Conservation (phyloP, 2,888 invertebrate species). For the Drosophila macrospina region DNA sequence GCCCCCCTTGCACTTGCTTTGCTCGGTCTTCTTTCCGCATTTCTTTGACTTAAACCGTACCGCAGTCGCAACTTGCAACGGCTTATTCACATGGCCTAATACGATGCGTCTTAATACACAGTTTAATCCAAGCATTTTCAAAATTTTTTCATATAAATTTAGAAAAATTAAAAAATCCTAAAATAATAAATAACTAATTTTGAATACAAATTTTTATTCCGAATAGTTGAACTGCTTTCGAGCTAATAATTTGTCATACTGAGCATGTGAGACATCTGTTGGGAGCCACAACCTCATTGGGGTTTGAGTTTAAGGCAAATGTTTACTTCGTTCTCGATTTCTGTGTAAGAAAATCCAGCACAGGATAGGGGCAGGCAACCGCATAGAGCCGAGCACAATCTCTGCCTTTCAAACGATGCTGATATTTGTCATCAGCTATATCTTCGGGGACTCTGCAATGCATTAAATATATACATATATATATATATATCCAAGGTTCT, state of each 20-base stretch:
- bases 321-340: constrained; percentile 36
- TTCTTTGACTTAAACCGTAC: constrained; percentile 45
- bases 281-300: no score
- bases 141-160: background rate
- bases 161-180: background rate
- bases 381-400: constrained; percentile 56
- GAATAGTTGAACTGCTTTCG: constrained; percentile 14
- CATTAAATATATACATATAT: background rate
- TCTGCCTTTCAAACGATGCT: constrained; percentile 22
- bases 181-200: constrained; percentile 6
- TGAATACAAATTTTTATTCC: constrained; percentile 9
- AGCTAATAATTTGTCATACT: constrained; percentile 1
- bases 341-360: constrained; percentile 54
- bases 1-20: constrained; percentile 27
- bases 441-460: constrained; percentile 54
- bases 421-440: constrained; percentile 52
- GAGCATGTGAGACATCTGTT: background rate
- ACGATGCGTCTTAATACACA: background rate
- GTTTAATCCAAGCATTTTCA: constrained; percentile 24
- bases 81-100: background rate
- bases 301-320: background rate
- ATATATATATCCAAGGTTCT: background rate
- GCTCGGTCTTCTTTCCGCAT: constrained; percentile 8
- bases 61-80: background rate
- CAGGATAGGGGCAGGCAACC: constrained; percentile 61